A percentile compares a stretch with the other conserved stretches of the same genome.
Evolutionary conservation across 2,113 vertebrate genomes (phyloP).

Genomic region (Odocoileus hemionus): DNA sequence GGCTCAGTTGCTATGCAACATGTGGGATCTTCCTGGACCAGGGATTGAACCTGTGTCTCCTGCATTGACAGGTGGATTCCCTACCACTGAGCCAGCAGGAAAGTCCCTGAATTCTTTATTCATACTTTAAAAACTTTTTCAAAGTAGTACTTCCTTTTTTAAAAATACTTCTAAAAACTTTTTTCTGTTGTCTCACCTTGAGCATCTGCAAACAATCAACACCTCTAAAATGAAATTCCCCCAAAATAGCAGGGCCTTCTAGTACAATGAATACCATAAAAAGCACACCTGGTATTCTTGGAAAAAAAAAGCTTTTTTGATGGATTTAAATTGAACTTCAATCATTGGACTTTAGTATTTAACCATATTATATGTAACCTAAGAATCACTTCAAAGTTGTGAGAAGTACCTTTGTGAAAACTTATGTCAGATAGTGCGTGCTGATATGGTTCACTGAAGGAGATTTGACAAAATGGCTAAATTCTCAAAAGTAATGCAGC

Average conservation of each 20-base stretch:
- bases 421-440: neutral
- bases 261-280: conserved; percentile 38
- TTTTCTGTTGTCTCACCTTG: neutral
- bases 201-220: conserved; percentile 72
- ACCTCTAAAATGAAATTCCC: conserved; percentile 65
- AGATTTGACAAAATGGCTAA: neutral
- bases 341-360: conserved; percentile 30
- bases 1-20: neutral
- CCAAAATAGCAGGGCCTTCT: conserved; percentile 47
- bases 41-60: neutral
- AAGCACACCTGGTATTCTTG: conserved; percentile 37
- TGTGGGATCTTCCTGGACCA: neutral
- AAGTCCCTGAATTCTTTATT: neutral
- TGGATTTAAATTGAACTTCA: conserved; percentile 41
- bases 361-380: conserved; percentile 29
- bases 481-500: conserved; percentile 15
- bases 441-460: neutral
- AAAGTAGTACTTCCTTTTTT: neutral
- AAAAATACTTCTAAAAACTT: neutral
- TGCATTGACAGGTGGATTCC: neutral
- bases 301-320: neutral
- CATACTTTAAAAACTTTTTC: neutral
- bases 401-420: conserved; percentile 10
- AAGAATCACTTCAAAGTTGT: neutral
- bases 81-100: neutral